Percentiles rank a stretch among this genome's conserved stretches.
Conservation (phyloP, 2,113 vertebrate genomes). For the Paradoxurus hermaphroditus region DNA sequence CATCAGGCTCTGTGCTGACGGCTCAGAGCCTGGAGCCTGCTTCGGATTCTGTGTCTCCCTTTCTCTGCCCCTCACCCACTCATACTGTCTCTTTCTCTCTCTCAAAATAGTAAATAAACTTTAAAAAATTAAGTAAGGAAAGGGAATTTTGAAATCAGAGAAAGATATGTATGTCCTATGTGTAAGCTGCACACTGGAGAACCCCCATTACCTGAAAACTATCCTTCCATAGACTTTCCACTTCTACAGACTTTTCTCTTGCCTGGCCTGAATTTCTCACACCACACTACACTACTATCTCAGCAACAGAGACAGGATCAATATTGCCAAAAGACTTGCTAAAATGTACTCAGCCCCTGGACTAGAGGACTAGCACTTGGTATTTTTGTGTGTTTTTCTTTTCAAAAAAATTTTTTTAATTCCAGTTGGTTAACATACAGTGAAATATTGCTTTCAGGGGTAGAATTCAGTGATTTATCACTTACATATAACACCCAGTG, state of each 20-base stretch:
- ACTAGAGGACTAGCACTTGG: background rate
- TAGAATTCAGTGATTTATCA: no score
- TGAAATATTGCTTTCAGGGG: no score
- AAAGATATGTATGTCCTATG: background rate
- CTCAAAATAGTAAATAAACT: no score
- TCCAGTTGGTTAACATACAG: no score
- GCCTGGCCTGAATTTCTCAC: background rate
- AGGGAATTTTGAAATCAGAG: background rate
- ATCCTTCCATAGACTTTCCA: background rate
- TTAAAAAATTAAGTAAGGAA: background rate
- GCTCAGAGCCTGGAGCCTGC: no score
- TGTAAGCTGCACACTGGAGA: background rate
- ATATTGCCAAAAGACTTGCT: background rate
- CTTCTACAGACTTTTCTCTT: background rate
- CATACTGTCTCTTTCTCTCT: no score
- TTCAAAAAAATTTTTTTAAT: no score
- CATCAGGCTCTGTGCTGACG: no score
- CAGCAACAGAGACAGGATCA: background rate
- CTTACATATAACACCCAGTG: no score
- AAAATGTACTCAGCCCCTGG: background rate
- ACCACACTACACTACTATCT: background rate
- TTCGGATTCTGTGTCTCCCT: no score
- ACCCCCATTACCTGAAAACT: background rate
- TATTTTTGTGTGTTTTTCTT: no score
- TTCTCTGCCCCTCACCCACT: no score